Evolutionary conservation across 2,113 vertebrate species (phyloP).

Genomic region (Rhizomys pruinosus): DNA sequence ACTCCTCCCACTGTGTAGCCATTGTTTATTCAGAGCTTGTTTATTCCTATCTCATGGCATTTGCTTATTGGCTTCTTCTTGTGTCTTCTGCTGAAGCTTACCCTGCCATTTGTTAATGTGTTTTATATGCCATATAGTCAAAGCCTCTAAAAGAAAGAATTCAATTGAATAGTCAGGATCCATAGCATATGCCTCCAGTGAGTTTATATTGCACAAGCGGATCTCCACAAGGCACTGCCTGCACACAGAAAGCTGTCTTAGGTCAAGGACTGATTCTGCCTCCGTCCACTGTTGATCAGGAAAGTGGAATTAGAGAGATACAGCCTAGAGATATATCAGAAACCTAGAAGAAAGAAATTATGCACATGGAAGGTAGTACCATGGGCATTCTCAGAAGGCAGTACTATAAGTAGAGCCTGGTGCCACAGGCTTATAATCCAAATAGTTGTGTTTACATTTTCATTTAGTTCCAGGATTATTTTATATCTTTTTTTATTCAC

Average conservation of each 20-base stretch:
- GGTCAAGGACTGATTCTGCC: background rate
- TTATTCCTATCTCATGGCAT: background rate
- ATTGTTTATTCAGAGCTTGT: background rate
- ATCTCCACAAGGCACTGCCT: background rate
- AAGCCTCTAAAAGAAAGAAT: conserved; percentile 8
- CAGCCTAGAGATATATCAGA: background rate
- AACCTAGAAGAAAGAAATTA: background rate
- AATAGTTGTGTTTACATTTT: no score
- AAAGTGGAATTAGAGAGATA: background rate
- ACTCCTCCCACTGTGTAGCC: background rate
- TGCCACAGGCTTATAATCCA: background rate
- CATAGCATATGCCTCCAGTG: no score
- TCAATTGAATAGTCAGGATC: background rate
- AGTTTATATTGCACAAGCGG: background rate
- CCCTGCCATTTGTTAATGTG: background rate
- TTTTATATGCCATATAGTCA: background rate
- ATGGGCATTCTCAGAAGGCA: background rate
- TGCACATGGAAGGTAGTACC: background rate
- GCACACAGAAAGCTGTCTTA: background rate
- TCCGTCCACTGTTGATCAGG: background rate
- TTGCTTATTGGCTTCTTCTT: background rate
- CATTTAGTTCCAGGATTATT: no score
- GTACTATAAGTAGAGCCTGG: no score
- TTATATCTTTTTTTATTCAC: no score
- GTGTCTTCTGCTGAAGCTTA: background rate